Evolutionary conservation across 2,888 invertebrate species (phyloP).

Genomic region (Ganaspis brasiliensis): DNA sequence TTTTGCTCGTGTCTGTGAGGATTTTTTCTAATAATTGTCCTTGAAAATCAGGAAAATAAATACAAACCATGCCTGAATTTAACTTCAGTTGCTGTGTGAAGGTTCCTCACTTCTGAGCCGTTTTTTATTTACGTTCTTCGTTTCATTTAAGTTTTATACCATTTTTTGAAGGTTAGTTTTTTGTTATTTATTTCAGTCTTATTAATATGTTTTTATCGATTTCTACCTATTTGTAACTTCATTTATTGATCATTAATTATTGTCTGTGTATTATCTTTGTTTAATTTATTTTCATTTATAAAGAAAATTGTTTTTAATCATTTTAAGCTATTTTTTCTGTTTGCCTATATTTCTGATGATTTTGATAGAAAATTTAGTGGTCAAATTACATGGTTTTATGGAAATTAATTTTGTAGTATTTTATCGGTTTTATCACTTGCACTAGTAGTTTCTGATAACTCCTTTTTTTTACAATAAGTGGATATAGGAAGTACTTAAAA

Average conservation of each 20-base stretch:
- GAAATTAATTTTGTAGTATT: too few species aligned
- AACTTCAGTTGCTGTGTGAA: not conserved
- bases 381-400: too few species aligned
- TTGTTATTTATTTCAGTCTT: not conserved
- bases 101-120: not conserved
- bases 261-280: too few species aligned
- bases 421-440: too few species aligned
- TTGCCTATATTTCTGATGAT: too few species aligned
- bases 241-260: too few species aligned
- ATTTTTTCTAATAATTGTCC: constrained; percentile 29
- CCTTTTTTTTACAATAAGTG: too few species aligned
- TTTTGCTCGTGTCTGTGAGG: not conserved
- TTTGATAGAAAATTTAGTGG: too few species aligned
- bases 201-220: not conserved
- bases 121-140: constrained; percentile 5
- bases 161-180: constrained; percentile 10
- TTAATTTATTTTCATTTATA: too few species aligned
- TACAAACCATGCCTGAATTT: constrained; percentile 31
- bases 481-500: too few species aligned
- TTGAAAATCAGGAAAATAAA: constrained; percentile 33
- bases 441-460: too few species aligned
- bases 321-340: not conserved
- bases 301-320: too few species aligned
- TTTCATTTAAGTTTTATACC: not conserved
- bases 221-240: not conserved